phyloP scores from a whole-genome alignment of 2,888 invertebrate species.

The Erebia ligea region DNA sequence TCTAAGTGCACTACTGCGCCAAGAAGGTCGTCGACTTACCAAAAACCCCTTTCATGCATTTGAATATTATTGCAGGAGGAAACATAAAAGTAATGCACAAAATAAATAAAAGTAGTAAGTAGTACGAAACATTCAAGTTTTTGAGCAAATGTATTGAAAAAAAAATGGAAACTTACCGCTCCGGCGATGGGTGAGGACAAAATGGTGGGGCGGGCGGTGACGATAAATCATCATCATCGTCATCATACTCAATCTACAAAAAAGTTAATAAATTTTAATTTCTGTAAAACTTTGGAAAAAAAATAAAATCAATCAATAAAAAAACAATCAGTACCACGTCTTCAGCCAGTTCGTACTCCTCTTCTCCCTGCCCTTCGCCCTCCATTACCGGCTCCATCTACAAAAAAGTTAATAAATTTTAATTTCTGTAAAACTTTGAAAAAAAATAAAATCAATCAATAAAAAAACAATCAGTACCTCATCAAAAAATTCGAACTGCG shows the following conservation, averaged over 20 bases:
- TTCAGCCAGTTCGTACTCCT: no score
- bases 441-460: constrained; percentile 4
- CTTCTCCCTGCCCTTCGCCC: no score
- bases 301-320: no score
- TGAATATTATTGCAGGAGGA: constrained; percentile 4
- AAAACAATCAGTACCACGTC: no score
- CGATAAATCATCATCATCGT: no score
- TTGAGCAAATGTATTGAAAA: constrained; percentile 4
- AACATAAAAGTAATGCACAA: constrained; percentile 1
- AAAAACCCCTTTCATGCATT: no score
- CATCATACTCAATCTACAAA: not conserved
- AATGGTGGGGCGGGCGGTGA: not conserved
- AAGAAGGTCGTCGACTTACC: no score
- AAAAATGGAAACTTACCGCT: constrained; percentile 2
- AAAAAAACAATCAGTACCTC: constrained; percentile 1
- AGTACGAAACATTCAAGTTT: constrained; percentile 4
- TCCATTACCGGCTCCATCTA: no score
- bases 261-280: no score
- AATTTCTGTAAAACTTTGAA: constrained; percentile 2
- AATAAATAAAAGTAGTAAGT: constrained; percentile 4
- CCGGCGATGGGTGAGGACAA: not conserved
- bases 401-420: constrained; percentile 1
- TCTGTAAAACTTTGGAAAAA: no score
- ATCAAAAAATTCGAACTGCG: not conserved
- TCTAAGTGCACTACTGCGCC: constrained; percentile 2